These are phyloP conservation scores for Scartelaos histophorus DNA, from an alignment of 2,113 vertebrate genomes.

Conservation along the genomic window DNA sequence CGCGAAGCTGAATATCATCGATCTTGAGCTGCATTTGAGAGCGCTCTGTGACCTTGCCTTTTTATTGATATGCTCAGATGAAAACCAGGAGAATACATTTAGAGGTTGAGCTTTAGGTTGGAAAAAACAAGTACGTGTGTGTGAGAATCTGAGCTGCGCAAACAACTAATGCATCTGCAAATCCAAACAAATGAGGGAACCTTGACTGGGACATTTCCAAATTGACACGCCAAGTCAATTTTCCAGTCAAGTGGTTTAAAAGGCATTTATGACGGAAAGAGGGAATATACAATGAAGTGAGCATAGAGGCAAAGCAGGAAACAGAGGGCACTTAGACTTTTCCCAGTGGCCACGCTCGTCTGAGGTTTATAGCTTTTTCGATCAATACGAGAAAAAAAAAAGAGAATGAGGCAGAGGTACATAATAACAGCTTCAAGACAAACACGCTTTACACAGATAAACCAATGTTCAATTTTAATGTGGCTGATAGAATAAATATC, in stretches of 20 bases:
- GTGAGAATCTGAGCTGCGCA: conserved; percentile 24
- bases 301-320: conserved; percentile 33
- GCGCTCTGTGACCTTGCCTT: conserved; percentile 37
- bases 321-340: conserved; percentile 35
- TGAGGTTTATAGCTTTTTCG: conserved; percentile 53
- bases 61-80: conserved; percentile 24
- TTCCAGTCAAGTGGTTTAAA: conserved; percentile 71
- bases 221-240: conserved; percentile 64
- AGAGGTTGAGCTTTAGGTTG: conserved; percentile 3
- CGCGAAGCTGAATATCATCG: conserved; percentile 18
- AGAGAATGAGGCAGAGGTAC: conserved; percentile 21
- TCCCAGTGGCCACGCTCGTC: conserved; percentile 39
- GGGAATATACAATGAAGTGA: conserved; percentile 58
- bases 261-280: conserved; percentile 58
- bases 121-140: conserved; percentile 4
- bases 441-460: conserved; percentile 15
- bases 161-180: conserved; percentile 43
- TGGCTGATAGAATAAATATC: not conserved
- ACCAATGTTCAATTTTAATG: not conserved
- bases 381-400: conserved; percentile 43
- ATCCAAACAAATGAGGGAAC: conserved; percentile 37
- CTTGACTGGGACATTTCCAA: conserved; percentile 45
- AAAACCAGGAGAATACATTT: conserved; percentile 21
- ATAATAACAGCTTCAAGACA: conserved; percentile 22
- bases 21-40: conserved; percentile 37